These are phyloP conservation scores for Drosophila algonquin DNA, from an alignment of 2,888 invertebrate genomes.

Conservation along the genomic window DNA sequence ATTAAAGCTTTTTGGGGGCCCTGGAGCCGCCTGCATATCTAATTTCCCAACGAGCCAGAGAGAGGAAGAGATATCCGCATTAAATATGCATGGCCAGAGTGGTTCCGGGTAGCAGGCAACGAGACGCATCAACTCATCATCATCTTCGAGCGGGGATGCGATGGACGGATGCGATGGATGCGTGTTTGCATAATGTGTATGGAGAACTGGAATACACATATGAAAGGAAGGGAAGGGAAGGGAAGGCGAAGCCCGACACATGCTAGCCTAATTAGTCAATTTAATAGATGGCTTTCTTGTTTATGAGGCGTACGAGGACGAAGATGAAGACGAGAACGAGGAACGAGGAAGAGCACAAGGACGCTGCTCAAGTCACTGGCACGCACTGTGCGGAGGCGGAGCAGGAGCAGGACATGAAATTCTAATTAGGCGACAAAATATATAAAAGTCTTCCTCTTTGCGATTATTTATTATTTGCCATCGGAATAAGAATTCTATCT, in stretches of 20 bases:
- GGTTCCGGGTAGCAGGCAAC: conserved; percentile 4
- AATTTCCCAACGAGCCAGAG: conserved; percentile 1
- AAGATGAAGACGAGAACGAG: conserved; percentile 17
- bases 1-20: conserved; percentile 4
- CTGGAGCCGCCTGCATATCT: conserved; percentile 17
- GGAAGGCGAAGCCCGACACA: conserved; percentile 48
- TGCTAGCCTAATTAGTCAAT: conserved; percentile 68
- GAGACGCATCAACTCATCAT: conserved; percentile 43
- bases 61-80: conserved; percentile 24
- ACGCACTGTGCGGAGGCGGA: conserved; percentile 42
- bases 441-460: conserved; percentile 36
- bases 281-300: conserved; percentile 71
- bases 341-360: neutral
- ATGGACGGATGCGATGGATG: conserved; percentile 31
- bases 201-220: neutral
- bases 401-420: conserved; percentile 49
- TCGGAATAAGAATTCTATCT: conserved; percentile 32
- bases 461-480: conserved; percentile 62
- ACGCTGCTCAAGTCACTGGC: conserved; percentile 50
- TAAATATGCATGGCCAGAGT: conserved; percentile 53
- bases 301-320: conserved; percentile 53
- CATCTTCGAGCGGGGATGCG: neutral
- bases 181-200: conserved; percentile 65
- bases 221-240: conserved; percentile 1
- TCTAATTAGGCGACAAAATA: conserved; percentile 67